Conservation (phyloP, 2,797 vertebrate genomes). For the Macropodus opercularis region DNA sequence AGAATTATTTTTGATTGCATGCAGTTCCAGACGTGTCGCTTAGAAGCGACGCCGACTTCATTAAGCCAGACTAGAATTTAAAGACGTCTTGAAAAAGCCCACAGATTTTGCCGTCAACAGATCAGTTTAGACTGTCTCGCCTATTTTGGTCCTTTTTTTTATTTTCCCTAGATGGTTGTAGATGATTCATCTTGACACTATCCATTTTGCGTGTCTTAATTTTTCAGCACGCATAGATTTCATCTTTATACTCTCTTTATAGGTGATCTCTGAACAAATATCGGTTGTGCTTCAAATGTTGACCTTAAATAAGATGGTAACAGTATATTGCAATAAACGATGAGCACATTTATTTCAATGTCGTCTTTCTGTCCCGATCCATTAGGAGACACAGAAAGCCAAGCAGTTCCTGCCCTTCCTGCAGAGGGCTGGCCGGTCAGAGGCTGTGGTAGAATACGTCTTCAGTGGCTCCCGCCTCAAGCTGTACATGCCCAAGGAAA, state of each 20-base stretch:
- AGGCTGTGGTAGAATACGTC: conserved; percentile 96
- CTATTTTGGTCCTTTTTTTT: conserved; percentile 9
- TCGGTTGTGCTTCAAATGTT: neutral
- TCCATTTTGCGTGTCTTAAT: neutral
- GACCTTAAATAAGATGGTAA: too few relatives aligned
- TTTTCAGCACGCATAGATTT: neutral
- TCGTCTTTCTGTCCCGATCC: neutral
- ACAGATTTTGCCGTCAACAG: conserved; percentile 7
- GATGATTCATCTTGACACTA: neutral
- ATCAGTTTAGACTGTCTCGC: neutral
- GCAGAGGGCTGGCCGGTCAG: conserved; percentile 93
- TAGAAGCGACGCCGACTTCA: conserved; percentile 43
- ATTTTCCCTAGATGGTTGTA: neutral
- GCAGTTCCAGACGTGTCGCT: conserved; percentile 43
- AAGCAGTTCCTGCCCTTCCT: conserved; percentile 98
- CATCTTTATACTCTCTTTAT: too few relatives aligned
- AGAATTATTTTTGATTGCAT: conserved; percentile 53
- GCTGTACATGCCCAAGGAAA: conserved; percentile 98
- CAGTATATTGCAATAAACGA: neutral
- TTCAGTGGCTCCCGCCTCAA: conserved; percentile 98
- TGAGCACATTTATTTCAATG: neutral
- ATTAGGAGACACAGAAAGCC: conserved; percentile 95
- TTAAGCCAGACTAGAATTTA: conserved; percentile 35
- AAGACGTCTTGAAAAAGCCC: conserved; percentile 31
- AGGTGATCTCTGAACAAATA: too few relatives aligned